Evolutionary conservation across 2,113 vertebrate species (phyloP).

Genomic region (Barnardius zonarius): DNA sequence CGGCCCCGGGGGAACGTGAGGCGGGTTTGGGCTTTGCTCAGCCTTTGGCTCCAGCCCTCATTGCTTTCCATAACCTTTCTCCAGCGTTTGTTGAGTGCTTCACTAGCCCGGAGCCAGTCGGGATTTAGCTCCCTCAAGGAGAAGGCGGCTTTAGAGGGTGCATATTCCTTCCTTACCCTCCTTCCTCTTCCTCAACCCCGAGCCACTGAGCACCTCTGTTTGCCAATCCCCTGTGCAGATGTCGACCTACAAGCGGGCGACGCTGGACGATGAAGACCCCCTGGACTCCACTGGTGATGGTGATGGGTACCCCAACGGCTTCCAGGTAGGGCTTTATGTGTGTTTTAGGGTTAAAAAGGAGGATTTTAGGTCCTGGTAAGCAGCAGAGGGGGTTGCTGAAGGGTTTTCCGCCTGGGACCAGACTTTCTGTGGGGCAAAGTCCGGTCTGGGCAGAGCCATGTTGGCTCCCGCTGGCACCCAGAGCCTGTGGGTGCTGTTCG

Average conservation of each 20-base stretch:
- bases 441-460: background rate
- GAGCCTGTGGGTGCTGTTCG: background rate
- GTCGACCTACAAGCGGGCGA: constrained; percentile 92
- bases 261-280: constrained; percentile 91
- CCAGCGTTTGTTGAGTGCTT: background rate
- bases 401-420: background rate
- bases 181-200: constrained; percentile 10
- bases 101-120: background rate
- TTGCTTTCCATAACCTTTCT: constrained; percentile 22
- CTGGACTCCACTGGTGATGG: constrained; percentile 83
- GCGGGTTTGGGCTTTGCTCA: constrained; percentile 37
- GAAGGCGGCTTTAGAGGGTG: background rate
- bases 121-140: background rate
- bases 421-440: background rate
- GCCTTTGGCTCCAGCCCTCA: background rate
- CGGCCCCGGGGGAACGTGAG: constrained; percentile 22
- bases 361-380: background rate
- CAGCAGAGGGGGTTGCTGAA: background rate
- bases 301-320: constrained; percentile 81
- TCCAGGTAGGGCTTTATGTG: constrained; percentile 76
- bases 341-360: background rate
- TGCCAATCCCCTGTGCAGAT: constrained; percentile 86
- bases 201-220: constrained; percentile 79
- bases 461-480: background rate
- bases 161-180: background rate